Conservation (phyloP, 2,797 vertebrate genomes). For the Sebastes iracundus region DNA sequence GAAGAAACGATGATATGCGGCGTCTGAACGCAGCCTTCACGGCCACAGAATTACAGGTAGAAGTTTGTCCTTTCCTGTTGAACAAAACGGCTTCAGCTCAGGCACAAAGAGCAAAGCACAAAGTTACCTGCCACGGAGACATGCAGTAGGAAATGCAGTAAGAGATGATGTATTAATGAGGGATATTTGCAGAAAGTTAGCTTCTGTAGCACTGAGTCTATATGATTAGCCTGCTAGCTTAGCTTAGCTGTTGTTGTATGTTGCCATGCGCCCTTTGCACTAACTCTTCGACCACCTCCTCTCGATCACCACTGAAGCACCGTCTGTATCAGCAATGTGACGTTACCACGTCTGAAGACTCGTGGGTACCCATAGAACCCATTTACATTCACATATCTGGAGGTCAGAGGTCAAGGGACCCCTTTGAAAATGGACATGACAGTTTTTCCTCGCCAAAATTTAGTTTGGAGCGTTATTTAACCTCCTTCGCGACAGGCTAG, state of each 20-base stretch:
- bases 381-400: too few species aligned
- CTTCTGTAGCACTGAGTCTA: constrained; percentile 21
- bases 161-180: background rate
- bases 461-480: too few species aligned
- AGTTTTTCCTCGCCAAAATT: too few species aligned
- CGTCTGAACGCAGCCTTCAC: background rate
- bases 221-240: background rate
- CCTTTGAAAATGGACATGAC: too few species aligned
- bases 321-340: constrained; percentile 23
- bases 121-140: constrained; percentile 9
- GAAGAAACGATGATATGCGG: background rate
- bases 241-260: constrained; percentile 11
- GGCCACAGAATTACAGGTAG: background rate
- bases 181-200: background rate
- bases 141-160: constrained; percentile 22
- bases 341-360: background rate
- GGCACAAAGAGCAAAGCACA: constrained; percentile 57
- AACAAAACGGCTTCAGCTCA: background rate
- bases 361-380: too few species aligned
- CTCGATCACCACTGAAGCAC: background rate
- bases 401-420: too few species aligned
- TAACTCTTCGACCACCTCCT: constrained; percentile 12
- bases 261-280: constrained; percentile 54
- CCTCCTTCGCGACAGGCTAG: too few species aligned
- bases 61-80: background rate